Conservation (phyloP, 2,797 vertebrate genomes). For the Amblyraja radiata region DNA sequence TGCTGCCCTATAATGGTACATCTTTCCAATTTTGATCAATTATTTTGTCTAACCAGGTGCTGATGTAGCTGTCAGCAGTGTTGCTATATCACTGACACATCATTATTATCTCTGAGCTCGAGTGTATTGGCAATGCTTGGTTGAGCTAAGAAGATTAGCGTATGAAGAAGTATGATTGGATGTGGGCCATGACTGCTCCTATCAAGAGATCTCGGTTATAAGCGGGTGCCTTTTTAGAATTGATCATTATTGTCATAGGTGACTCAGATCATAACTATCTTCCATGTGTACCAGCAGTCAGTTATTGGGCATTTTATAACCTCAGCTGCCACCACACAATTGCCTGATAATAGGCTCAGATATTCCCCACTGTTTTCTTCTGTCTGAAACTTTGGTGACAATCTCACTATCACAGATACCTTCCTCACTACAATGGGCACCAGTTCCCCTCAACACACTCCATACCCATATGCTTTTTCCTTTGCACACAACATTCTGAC, state of each 20-base stretch:
- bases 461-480: neutral
- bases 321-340: neutral
- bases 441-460: neutral
- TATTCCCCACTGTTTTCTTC: neutral
- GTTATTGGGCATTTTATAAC: neutral
- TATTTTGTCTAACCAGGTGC: constrained; percentile 4
- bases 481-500: no score
- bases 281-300: neutral
- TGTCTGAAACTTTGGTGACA: neutral
- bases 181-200: neutral
- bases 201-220: neutral
- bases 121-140: neutral
- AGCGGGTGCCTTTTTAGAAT: neutral
- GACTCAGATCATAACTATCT: neutral
- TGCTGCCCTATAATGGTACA: no score
- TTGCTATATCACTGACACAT: constrained; percentile 7
- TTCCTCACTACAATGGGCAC: neutral
- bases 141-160: neutral
- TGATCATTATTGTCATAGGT: neutral
- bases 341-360: neutral
- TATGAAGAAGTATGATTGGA: neutral
- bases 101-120: neutral
- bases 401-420: neutral
- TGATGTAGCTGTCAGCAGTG: neutral
- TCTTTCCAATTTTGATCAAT: neutral